Evolutionary conservation across 2,113 vertebrate species (phyloP).

Genomic region (Phoxinus phoxinus): DNA sequence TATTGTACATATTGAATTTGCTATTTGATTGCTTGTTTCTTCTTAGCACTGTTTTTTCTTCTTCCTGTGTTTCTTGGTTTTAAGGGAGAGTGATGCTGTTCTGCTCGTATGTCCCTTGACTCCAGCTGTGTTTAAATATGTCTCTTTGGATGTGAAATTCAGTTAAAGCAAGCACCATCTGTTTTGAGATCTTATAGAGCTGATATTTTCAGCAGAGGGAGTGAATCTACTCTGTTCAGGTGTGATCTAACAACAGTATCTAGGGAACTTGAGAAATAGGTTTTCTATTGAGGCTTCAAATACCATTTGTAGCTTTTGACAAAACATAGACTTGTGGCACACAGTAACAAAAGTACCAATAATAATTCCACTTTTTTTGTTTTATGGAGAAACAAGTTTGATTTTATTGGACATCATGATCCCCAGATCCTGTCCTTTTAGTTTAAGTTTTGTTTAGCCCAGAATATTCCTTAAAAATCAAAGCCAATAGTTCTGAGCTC

Average conservation of each 20-base stretch:
- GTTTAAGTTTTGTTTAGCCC: no score
- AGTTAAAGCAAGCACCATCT: slow-evolving; percentile 32
- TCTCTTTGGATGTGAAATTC: slow-evolving; percentile 8
- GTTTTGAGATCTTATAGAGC: slow-evolving; percentile 16
- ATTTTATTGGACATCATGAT: no score
- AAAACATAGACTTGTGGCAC: not conserved
- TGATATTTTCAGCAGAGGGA: slow-evolving; percentile 2
- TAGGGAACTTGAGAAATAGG: not conserved
- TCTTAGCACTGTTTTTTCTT: not conserved
- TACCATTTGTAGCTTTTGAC: not conserved
- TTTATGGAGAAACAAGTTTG: no score
- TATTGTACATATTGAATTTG: not conserved
- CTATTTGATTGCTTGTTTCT: slow-evolving; percentile 14
- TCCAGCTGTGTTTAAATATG: slow-evolving; percentile 45
- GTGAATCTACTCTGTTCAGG: not conserved
- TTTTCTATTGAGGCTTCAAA: not conserved
- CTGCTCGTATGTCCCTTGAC: not conserved
- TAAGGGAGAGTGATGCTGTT: not conserved
- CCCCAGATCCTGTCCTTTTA: no score
- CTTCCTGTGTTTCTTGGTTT: not conserved
- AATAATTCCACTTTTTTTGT: no score
- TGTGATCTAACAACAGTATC: not conserved
- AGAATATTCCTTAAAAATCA: slow-evolving; percentile 1
- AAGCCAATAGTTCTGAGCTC: not conserved
- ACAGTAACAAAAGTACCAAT: no score